These are phyloP conservation scores for Oreochromis mossambicus DNA, from an alignment of 2,797 vertebrate species.

Conservation along the genomic window DNA sequence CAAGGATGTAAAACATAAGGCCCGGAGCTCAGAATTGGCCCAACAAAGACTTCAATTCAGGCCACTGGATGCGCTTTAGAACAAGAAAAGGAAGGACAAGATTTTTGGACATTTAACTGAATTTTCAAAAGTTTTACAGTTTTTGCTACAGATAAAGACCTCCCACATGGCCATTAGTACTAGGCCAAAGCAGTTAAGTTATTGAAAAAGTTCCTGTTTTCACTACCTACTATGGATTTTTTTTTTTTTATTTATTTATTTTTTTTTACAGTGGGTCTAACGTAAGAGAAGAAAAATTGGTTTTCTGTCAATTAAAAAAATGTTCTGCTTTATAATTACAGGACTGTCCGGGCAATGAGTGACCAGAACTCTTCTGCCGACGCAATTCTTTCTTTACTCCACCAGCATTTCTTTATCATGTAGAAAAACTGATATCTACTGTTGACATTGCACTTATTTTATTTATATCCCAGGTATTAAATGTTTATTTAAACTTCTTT, in stretches of 20 bases:
- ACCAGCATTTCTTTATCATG: background rate
- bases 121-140: background rate
- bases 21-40: background rate
- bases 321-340: too few relatives aligned
- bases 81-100: background rate
- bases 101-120: background rate
- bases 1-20: background rate
- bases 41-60: background rate
- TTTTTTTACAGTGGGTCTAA: too few relatives aligned
- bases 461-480: background rate
- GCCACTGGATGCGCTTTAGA: background rate
- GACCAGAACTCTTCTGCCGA: too few relatives aligned
- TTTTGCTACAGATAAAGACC: too few relatives aligned
- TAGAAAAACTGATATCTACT: background rate
- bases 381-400: too few relatives aligned
- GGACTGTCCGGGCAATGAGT: too few relatives aligned
- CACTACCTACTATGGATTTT: too few relatives aligned
- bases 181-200: too few relatives aligned
- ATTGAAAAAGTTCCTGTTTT: too few relatives aligned
- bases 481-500: background rate
- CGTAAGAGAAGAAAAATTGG: too few relatives aligned
- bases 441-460: background rate
- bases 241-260: fast-evolving
- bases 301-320: too few relatives aligned
- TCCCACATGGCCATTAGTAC: too few relatives aligned